Base-by-base conservation (phyloP, 2,888 invertebrate genomes). In the Orchesellides sinensis region DNA sequence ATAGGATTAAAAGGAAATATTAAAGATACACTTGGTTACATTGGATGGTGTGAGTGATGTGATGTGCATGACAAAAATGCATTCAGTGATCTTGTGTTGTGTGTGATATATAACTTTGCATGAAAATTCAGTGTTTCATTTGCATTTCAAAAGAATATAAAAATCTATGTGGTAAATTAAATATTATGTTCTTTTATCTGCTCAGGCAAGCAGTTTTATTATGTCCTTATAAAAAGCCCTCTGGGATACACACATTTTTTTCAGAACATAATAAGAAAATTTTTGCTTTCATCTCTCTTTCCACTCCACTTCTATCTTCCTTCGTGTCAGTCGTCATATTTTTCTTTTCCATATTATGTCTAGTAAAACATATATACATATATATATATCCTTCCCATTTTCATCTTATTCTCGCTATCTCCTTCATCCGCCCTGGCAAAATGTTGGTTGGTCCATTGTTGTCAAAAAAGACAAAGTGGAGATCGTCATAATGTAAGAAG, bases 391-490 rank as follows among this genome's bases (percentile, higher is more conserved):
- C n/a, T 40, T 40, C 10, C 40, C 40, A 40, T 40, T 40, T 40
- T 40, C n/a, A 59, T 29, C 25, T 59, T 45, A 47, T 47, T n/a
- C 25, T 47, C 45, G 21, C 45, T 47, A 5, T 40, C 40, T 40
- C n/a, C n/a, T n/a, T n/a, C n/a, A 40, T 49, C 49, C 49, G 49
- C 49, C 49, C 49, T 21, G n/a, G 21, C 49, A 49, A n/a, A n/a
- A n/a, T 49, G 49, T 49, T 49, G 10, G n/a, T 49, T 17, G 17
- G 19, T 52, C 19, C 32, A 68, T 61, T 73, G 63, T 63, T 73
- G 73, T 73, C 73, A 63, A 73, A 63, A 73, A 61, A 69, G 63
- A 12, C 17, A 2, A 52, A 29, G 17, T n/a, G 61, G 32, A 61
- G 29, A 61, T n/a, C 3, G 27, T n/a, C n/a, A n/a, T n/a, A n/a